Percentiles rank a stretch among this genome's conserved stretches.
These are phyloP conservation scores for Siniperca knerii DNA, from an alignment of 2,113 vertebrate species.

Conservation along the genomic window DNA sequence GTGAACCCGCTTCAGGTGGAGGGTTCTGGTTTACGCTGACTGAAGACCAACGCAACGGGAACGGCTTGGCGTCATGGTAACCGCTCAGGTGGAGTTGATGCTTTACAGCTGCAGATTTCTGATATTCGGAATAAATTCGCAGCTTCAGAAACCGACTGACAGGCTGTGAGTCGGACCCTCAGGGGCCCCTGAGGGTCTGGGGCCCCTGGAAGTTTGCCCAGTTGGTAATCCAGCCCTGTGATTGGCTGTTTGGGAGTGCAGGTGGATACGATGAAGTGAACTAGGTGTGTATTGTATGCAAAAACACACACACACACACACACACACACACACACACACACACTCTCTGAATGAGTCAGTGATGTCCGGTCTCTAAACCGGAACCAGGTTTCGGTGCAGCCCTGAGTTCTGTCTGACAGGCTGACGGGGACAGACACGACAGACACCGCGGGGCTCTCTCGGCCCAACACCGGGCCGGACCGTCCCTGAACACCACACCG, in stretches of 20 bases:
- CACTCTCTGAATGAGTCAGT: background rate
- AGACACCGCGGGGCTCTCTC: background rate
- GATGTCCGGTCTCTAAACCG: no score
- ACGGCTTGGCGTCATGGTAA: no score
- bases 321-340: constrained; percentile 3
- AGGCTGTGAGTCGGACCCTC: no score
- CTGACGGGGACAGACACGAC: constrained; percentile 1
- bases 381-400: background rate
- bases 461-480: background rate
- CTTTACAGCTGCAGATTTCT: no score
- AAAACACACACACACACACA: background rate
- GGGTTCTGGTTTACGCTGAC: no score
- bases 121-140: no score
- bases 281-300: background rate
- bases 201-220: no score
- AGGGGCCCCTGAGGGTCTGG: no score
- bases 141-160: no score
- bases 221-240: background rate
- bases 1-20: no score
- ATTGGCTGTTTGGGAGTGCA: constrained; percentile 7
- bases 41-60: no score
- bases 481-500: background rate
- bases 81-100: no score
- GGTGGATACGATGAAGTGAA: background rate
- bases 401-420: constrained; percentile 49